A percentile compares a stretch with the other conserved stretches of the same genome.
phyloP scores from a whole-genome alignment of 2,888 invertebrate genomes.

The Dicyrtoma fusca region DNA sequence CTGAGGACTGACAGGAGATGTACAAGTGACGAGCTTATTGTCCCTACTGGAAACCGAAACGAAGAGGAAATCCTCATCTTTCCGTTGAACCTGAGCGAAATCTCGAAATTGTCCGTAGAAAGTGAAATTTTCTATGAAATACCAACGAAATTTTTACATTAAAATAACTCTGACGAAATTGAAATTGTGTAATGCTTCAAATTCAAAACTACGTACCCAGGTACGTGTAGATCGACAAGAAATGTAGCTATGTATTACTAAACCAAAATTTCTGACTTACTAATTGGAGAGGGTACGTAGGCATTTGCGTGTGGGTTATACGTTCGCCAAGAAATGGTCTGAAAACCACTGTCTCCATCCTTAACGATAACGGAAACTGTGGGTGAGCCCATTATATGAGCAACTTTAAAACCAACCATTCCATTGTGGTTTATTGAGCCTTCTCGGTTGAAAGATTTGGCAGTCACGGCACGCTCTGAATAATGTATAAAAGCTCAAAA shows the following conservation, averaged over 20 bases:
- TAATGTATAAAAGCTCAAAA: conserved; percentile 9
- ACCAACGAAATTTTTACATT: no score
- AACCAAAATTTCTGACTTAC: conserved; percentile 24
- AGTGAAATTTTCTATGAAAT: not conserved
- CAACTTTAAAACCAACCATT: conserved; percentile 23
- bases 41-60: not conserved
- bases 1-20: not conserved
- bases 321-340: conserved; percentile 34
- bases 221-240: no score
- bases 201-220: no score
- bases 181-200: not conserved
- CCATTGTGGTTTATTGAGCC: not conserved
- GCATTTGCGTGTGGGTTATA: conserved; percentile 30
- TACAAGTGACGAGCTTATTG: not conserved
- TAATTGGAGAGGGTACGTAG: conserved; percentile 38
- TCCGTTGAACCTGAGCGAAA: not conserved
- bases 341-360: conserved; percentile 19
- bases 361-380: conserved; percentile 33
- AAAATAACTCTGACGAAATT: not conserved
- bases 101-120: not conserved
- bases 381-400: conserved; percentile 24
- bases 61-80: conserved; percentile 7
- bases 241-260: no score
- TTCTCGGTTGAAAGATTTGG: conserved; percentile 34
- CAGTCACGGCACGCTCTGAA: conserved; percentile 40